Evolutionary conservation across 2,888 invertebrate genomes (phyloP), one percentile per base, ranked within the genome.

Genomic region (Pristionchus japonicus): DNA sequence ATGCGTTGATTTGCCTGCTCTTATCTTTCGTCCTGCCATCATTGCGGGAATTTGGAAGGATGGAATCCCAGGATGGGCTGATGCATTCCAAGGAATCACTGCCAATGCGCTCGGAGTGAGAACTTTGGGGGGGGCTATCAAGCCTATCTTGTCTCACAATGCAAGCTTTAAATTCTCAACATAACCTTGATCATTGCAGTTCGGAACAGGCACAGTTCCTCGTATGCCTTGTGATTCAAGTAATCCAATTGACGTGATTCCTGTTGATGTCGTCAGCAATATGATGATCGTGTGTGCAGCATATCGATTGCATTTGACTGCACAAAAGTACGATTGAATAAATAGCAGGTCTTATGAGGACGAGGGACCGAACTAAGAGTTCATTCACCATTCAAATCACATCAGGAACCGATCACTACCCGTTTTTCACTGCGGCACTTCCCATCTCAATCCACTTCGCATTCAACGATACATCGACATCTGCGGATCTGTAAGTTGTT

Each of bases 41-140:
- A 97, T 98, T 96, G 96, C 98, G 89, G 98, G 98, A 1, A 94
- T 95, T 64, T 95, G 95, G 95, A 94, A 94, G 88, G 95, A 95
- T 90, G 95, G 95, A 9, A 91, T 95, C 31, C 95, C 95, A 7
- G 98, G 98, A 0, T 99, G 98, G 98, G 97, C 98, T 0, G 97
- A 97, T 91, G 98, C 98, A 87, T 97, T 97, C 95, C 98, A 98
- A 94, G 98, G 98, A 0, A 97, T 98, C 0, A 97, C 97, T 13
- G 67, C 82, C 9, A 31, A 52, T 27, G 82, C 82, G 17, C 82
- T 83, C 27, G 82, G 82, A 31, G 82, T 83, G 31, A 52, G 82
- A 37, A 9, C 57, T n/a, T 57, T 57, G 3, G 7, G 4, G n/a
- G n/a, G n/a, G n/a, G n/a, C n/a, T n/a, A n/a, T n/a, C n/a, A n/a